Evolutionary conservation across 2,797 vertebrate species (phyloP).

Genomic region (Sciaenops ocellatus): DNA sequence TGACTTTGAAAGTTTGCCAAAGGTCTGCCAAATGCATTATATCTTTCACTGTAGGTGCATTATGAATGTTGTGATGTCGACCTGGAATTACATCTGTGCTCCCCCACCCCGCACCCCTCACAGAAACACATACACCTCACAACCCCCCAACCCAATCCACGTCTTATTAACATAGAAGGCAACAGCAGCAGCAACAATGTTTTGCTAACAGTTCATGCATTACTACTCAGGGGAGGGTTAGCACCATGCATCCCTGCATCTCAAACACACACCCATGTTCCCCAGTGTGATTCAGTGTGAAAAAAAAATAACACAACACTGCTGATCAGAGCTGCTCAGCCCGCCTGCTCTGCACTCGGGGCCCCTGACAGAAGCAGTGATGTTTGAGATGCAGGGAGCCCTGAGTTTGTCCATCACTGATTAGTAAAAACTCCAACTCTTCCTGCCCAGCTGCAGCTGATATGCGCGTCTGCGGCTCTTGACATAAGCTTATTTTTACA

Average conservation of each 20-base stretch:
- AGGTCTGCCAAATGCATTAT: conserved; percentile 58
- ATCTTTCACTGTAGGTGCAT: conserved; percentile 58
- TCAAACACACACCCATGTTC: conserved; percentile 77
- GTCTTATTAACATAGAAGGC: conserved; percentile 84
- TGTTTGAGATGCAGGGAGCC: conserved; percentile 74
- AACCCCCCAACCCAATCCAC: conserved; percentile 51
- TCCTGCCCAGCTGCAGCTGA: conserved; percentile 62
- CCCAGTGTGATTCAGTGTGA: conserved; percentile 73
- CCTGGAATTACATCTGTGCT: conserved; percentile 80
- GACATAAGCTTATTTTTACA: conserved; percentile 61
- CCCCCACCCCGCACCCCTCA: conserved; percentile 42
- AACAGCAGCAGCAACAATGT: conserved; percentile 82
- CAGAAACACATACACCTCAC: background rate
- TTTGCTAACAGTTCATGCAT: conserved; percentile 87
- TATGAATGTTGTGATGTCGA: conserved; percentile 78
- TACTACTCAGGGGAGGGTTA: conserved; percentile 85
- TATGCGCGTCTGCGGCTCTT: conserved; percentile 63
- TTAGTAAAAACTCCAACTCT: conserved; percentile 79
- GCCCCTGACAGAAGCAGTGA: conserved; percentile 78
- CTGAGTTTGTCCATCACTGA: conserved; percentile 82
- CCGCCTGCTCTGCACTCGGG: conserved; percentile 70
- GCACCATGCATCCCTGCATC: conserved; percentile 83
- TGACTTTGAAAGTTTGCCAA: conserved; percentile 57
- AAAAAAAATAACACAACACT: conserved; percentile 71
- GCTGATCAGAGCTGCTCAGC: conserved; percentile 82